Conservation (phyloP, 2,797 vertebrate genomes). For the Propithecus deckenii region DNA sequence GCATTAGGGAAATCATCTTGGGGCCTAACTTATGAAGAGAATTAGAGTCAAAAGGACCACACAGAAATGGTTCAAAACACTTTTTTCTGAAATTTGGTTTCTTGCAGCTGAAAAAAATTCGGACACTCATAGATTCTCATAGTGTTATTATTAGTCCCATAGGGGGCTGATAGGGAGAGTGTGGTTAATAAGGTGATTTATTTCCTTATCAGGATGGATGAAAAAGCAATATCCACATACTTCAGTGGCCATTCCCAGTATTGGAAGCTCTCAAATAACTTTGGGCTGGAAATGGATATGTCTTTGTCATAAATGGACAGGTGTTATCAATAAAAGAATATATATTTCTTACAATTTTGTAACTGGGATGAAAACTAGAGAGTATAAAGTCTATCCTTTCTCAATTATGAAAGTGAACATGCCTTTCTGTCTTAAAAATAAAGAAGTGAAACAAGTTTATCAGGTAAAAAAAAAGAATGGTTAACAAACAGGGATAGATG, state of each 20-base stretch:
- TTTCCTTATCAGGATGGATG: not conserved
- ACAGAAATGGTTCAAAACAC: not conserved
- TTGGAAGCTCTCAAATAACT: not conserved
- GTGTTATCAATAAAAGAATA: not conserved
- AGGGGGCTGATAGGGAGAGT: not conserved
- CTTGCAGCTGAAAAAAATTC: not conserved
- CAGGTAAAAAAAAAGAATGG: not conserved
- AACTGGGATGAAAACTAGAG: not conserved
- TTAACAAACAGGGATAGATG: too few species aligned
- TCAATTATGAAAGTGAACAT: not conserved
- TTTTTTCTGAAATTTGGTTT: not conserved
- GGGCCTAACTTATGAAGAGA: not conserved
- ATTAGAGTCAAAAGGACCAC: not conserved
- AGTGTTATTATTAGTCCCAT: too few species aligned
- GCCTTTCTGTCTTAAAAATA: not conserved
- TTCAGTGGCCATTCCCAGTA: not conserved
- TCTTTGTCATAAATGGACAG: not conserved
- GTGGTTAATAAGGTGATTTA: not conserved
- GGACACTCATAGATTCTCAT: not conserved
- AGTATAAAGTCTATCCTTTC: not conserved
- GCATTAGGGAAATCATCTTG: too few species aligned
- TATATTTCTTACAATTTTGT: not conserved
- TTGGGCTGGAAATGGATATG: not conserved
- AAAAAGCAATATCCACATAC: not conserved
- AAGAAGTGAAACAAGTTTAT: not conserved